Conservation (phyloP, 2,113 vertebrate species). For the Chloroceryle aenea region DNA sequence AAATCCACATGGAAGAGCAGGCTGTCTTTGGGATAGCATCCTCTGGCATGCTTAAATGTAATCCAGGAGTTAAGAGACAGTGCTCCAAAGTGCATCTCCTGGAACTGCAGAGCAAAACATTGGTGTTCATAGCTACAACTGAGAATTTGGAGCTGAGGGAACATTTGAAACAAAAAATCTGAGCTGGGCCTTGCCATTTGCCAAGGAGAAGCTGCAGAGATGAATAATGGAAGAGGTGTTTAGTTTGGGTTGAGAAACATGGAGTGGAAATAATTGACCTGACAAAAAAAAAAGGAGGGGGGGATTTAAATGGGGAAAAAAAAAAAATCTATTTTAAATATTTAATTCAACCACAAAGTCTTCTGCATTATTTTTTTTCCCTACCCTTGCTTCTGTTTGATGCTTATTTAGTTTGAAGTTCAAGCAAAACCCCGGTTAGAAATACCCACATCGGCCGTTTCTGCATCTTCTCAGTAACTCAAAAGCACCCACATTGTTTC, state of each 20-base stretch:
- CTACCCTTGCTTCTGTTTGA: neutral
- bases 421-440: neutral
- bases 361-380: neutral
- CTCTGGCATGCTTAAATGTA: neutral
- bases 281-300: fast-evolving
- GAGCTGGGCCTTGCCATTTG: neutral
- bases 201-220: neutral
- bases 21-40: neutral
- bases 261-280: neutral
- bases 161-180: neutral
- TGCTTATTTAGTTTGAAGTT: neutral
- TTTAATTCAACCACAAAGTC: neutral
- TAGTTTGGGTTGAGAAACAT: neutral
- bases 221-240: neutral
- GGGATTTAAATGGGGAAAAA: too few relatives aligned
- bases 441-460: neutral
- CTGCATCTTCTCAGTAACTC: neutral
- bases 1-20: neutral
- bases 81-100: neutral
- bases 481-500: neutral
- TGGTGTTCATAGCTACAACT: fast-evolving
- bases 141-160: neutral
- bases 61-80: neutral
- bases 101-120: neutral
- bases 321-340: neutral